phyloP scores from a whole-genome alignment of 1,140 invertebrate genomes.

The Copidosoma floridanum region DNA sequence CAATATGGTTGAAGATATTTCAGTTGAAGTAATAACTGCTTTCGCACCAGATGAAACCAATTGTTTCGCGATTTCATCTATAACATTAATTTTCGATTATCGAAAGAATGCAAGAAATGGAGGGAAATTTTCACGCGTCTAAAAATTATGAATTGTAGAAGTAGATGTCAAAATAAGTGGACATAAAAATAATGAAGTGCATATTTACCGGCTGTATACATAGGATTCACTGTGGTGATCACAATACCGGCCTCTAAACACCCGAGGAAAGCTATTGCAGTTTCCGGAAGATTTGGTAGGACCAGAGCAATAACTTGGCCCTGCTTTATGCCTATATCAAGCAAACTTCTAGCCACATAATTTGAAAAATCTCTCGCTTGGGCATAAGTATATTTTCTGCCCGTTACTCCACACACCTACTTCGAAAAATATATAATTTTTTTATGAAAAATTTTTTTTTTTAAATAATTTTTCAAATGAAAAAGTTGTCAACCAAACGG shows the following conservation, averaged over 20 bases:
- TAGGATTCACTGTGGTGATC: constrained; percentile 76
- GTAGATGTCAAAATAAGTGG: too few species aligned
- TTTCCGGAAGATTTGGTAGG: constrained; percentile 78
- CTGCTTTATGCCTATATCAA: constrained; percentile 64
- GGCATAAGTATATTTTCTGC: constrained; percentile 69
- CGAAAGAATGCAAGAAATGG: too few species aligned
- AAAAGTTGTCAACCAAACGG: too few species aligned
- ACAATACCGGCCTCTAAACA: constrained; percentile 67
- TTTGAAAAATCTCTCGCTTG: constrained; percentile 63
- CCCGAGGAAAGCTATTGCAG: constrained; percentile 66
- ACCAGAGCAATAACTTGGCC: constrained; percentile 72
- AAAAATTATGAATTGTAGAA: too few species aligned
- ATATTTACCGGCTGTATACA: constrained; percentile 73
- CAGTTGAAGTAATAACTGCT: constrained; percentile 65
- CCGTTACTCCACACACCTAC: constrained; percentile 70
- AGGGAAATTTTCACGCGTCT: too few species aligned
- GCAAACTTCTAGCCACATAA: constrained; percentile 68
- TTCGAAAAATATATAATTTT: too few species aligned
- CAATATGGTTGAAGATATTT: constrained; percentile 47
- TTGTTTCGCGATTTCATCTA: constrained; percentile 77
- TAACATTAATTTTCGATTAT: too few species aligned
- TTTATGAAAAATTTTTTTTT: too few species aligned
- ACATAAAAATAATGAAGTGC: background rate
- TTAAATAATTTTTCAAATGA: too few species aligned
- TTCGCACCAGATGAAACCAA: constrained; percentile 65